These are phyloP conservation scores for Typhlichthys eigenmanni DNA, from an alignment of 2,797 vertebrate genomes.

Conservation along the genomic window DNA sequence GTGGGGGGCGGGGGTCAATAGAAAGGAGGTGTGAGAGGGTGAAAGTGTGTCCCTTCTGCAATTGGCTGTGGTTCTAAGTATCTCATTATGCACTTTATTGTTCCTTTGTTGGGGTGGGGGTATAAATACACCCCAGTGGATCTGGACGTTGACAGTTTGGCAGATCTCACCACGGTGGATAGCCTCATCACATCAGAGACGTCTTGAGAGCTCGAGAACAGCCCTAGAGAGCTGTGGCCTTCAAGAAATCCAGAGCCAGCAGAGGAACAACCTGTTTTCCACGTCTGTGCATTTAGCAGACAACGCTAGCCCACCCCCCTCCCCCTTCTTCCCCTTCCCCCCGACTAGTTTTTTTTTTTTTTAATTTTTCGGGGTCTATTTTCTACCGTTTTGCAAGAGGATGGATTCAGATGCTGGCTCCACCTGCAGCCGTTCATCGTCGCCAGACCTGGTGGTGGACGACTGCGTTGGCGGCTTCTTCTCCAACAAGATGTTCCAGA, in stretches of 20 bases:
- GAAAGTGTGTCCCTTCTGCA: slow-evolving; percentile 79
- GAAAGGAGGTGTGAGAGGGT: slow-evolving; percentile 58
- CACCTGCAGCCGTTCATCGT: slow-evolving; percentile 79
- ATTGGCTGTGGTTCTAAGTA: slow-evolving; percentile 80
- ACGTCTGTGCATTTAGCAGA: neutral
- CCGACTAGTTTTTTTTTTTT: slow-evolving; percentile 6
- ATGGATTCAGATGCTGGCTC: slow-evolving; percentile 84
- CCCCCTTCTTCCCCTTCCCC: too few relatives aligned
- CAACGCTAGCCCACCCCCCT: neutral
- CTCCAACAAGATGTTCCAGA: slow-evolving; percentile 78
- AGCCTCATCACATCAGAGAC: slow-evolving; percentile 39
- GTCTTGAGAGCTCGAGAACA: slow-evolving; percentile 21
- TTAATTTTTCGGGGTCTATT: slow-evolving; percentile 9
- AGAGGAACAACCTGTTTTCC: slow-evolving; percentile 17
- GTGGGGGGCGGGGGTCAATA: slow-evolving; percentile 56
- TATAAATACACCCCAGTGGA: slow-evolving; percentile 77
- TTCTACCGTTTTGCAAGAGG: slow-evolving; percentile 12
- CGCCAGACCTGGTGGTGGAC: slow-evolving; percentile 78
- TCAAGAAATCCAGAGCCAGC: slow-evolving; percentile 1
- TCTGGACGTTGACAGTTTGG: slow-evolving; percentile 64
- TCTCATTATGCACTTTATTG: slow-evolving; percentile 84
- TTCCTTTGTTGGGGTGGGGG: slow-evolving; percentile 78
- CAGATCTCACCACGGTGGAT: slow-evolving; percentile 53
- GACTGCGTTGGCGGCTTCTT: slow-evolving; percentile 70
- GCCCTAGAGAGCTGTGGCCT: slow-evolving; percentile 13